Conservation (phyloP, 2,113 vertebrate genomes). For the Petromus typicus region DNA sequence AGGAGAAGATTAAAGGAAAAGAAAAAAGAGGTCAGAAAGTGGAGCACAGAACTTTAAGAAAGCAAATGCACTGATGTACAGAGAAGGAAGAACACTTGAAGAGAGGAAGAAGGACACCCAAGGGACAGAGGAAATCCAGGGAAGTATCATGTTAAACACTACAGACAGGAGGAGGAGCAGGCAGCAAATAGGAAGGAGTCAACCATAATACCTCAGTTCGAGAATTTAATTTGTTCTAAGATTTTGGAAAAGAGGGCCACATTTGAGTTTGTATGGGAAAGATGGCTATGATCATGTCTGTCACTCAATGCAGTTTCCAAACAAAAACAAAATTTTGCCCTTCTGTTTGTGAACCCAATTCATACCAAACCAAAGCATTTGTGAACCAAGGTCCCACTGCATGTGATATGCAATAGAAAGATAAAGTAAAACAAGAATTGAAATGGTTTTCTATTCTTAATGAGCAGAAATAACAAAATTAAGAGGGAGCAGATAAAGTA, state of each 20-base stretch:
- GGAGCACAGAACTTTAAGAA: neutral
- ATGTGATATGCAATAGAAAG: neutral
- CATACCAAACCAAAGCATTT: neutral
- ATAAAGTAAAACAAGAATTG: neutral
- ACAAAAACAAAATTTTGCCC: neutral
- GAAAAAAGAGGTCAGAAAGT: neutral
- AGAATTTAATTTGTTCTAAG: neutral
- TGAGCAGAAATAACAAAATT: conserved; percentile 43
- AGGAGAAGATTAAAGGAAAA: neutral
- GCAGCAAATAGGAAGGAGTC: neutral
- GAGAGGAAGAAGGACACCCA: neutral
- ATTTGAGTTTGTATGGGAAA: neutral
- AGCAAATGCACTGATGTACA: neutral
- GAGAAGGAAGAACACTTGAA: neutral
- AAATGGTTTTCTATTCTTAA: neutral
- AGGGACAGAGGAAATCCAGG: neutral
- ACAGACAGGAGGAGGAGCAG: neutral
- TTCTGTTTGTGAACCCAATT: neutral
- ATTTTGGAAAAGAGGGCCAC: neutral
- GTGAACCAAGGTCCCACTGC: neutral
- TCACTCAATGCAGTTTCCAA: neutral
- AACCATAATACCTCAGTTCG: neutral
- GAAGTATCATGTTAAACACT: neutral
- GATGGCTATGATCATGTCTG: neutral
- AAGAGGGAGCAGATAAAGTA: neutral